Evolutionary conservation across 2,888 invertebrate species (phyloP).

Genomic region (Terebella lapidaria): DNA sequence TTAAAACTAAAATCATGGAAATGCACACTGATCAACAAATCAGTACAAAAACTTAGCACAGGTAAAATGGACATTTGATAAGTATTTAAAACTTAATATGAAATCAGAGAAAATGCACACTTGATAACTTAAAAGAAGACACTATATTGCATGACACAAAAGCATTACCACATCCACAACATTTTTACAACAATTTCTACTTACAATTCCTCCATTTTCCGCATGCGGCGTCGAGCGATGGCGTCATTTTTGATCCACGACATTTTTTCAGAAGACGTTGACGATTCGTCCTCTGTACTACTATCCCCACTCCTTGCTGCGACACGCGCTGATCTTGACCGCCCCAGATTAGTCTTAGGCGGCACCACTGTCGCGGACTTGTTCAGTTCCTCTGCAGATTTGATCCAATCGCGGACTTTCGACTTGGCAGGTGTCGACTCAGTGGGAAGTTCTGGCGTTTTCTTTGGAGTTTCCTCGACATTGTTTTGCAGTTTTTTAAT

Average conservation of each 20-base stretch:
- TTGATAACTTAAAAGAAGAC: no score
- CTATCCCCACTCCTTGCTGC: background rate
- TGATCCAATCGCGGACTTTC: no score
- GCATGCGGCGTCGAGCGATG: slow-evolving; percentile 12
- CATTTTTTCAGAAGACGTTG: background rate
- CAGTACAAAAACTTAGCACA: no score
- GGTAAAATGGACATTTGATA: no score
- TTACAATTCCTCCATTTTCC: background rate
- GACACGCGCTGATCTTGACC: background rate
- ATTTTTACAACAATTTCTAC: no score
- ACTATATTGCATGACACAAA: no score
- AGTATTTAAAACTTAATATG: no score
- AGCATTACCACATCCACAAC: no score
- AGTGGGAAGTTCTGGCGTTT: background rate
- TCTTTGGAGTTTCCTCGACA: background rate
- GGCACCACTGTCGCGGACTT: background rate
- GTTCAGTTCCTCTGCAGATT: background rate
- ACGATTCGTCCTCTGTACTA: slow-evolving; percentile 8
- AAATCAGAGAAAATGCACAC: no score
- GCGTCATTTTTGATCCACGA: slow-evolving; percentile 20
- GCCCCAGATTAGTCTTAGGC: background rate
- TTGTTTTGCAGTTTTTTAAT: background rate
- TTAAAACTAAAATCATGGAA: no score
- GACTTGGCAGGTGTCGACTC: background rate
- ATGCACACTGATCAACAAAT: no score